A percentile compares a stretch with the other conserved stretches of the same genome.
phyloP scores from a whole-genome alignment of 2,888 invertebrate species.

The Rotaria magnacalcarata region DNA sequence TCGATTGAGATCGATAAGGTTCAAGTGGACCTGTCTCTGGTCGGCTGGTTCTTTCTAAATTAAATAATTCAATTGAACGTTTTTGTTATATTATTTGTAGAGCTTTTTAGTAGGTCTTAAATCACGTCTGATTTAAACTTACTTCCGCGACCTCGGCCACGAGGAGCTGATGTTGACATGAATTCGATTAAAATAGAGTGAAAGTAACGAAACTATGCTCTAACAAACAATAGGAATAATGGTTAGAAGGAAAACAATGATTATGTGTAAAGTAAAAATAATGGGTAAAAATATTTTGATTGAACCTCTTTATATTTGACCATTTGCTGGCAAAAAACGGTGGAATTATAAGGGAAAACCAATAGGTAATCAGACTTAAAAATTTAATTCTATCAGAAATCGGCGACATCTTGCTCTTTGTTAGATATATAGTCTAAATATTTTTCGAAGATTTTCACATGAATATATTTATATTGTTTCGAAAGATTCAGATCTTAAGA shows the following conservation, averaged over 20 bases:
- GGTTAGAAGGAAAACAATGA: neutral
- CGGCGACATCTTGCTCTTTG: neutral
- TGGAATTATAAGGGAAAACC: neutral
- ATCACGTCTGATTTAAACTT: neutral
- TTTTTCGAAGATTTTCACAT: too few species aligned
- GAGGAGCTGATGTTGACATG: neutral
- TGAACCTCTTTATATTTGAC: neutral
- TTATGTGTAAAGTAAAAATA: neutral
- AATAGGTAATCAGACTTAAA: neutral
- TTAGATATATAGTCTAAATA: neutral
- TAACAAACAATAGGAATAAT: neutral
- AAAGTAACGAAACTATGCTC: neutral
- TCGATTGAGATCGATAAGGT: neutral
- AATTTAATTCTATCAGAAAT: neutral
- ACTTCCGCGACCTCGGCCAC: conserved; percentile 6
- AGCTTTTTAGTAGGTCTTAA: too few species aligned
- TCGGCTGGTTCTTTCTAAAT: neutral
- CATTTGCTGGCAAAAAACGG: neutral
- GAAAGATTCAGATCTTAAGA: too few species aligned
- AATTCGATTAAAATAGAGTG: neutral
- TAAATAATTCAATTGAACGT: too few species aligned
- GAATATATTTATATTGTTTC: too few species aligned
- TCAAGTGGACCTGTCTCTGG: neutral
- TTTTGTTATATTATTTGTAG: neutral
- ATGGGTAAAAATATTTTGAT: neutral